These are phyloP conservation scores for Papilio polyxenes DNA, from an alignment of 1,140 invertebrate genomes.

Conservation along the genomic window DNA sequence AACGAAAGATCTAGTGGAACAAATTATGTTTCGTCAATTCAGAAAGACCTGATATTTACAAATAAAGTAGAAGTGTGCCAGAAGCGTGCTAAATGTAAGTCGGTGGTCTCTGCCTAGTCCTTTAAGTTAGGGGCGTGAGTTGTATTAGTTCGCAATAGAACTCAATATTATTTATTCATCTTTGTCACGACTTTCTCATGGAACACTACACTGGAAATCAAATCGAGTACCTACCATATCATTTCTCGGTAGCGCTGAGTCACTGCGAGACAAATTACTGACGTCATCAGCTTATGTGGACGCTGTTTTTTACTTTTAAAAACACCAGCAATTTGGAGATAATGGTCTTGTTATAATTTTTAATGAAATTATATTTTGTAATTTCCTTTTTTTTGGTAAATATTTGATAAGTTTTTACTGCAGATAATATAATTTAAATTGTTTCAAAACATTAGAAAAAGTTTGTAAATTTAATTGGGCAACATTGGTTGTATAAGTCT, in stretches of 20 bases:
- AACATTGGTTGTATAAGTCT: too few species aligned
- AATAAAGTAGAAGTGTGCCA: too few species aligned
- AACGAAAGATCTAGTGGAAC: not conserved
- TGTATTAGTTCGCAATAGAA: too few species aligned
- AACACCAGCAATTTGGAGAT: not conserved
- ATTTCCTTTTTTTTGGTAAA: too few species aligned
- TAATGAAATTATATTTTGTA: not conserved
- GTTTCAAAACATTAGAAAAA: not conserved
- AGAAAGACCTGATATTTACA: too few species aligned
- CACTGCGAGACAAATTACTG: not conserved
- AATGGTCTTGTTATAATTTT: not conserved
- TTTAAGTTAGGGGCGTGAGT: too few species aligned
- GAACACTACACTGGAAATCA: not conserved
- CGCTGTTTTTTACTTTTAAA: conserved; percentile 11
- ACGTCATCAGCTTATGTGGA: not conserved
- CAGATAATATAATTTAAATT: too few species aligned
- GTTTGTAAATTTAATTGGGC: not conserved
- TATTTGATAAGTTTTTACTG: too few species aligned
- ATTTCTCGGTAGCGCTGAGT: not conserved
- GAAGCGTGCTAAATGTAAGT: too few species aligned
- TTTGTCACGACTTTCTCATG: not conserved
- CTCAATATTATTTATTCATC: not conserved
- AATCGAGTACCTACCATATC: not conserved
- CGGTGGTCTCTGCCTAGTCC: too few species aligned
- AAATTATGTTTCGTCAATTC: not conserved